Conservation (phyloP, 1,140 invertebrate genomes). For the Luehdorfia chinensis region DNA sequence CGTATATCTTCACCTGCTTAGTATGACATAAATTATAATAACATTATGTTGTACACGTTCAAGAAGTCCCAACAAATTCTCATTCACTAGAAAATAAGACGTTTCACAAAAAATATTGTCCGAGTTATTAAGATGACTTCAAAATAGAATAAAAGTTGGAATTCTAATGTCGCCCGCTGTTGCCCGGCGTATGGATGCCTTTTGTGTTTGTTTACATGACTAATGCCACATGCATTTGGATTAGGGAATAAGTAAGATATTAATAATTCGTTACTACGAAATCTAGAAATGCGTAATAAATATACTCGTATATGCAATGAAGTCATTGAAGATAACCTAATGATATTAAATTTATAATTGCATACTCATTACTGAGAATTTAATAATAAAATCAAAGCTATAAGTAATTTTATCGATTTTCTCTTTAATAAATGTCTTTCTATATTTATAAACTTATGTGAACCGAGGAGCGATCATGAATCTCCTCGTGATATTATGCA, state of each 20-base stretch:
- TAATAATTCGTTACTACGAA: slow-evolving; percentile 26
- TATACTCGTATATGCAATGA: too few relatives aligned
- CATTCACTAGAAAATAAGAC: slow-evolving; percentile 69
- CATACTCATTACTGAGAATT: too few relatives aligned
- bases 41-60: slow-evolving; percentile 72
- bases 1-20: slow-evolving; percentile 75
- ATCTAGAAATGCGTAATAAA: too few relatives aligned
- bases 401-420: too few relatives aligned
- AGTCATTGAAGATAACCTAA: too few relatives aligned
- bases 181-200: slow-evolving; percentile 31
- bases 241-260: slow-evolving; percentile 32
- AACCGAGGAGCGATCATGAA: slow-evolving; percentile 13
- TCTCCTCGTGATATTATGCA: slow-evolving; percentile 16
- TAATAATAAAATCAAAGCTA: too few relatives aligned
- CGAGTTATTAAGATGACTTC: slow-evolving; percentile 51
- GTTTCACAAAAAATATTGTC: slow-evolving; percentile 60
- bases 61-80: slow-evolving; percentile 69
- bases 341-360: too few relatives aligned
- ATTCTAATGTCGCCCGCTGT: slow-evolving; percentile 48
- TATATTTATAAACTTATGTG: slow-evolving; percentile 7
- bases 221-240: slow-evolving; percentile 44
- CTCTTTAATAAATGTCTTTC: background rate
- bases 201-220: slow-evolving; percentile 49
- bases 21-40: slow-evolving; percentile 76
- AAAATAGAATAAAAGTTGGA: slow-evolving; percentile 52